Percentiles rank a stretch among this genome's conserved stretches.
Evolutionary conservation across 2,113 vertebrate genomes (phyloP).

Genomic region (Riparia riparia): DNA sequence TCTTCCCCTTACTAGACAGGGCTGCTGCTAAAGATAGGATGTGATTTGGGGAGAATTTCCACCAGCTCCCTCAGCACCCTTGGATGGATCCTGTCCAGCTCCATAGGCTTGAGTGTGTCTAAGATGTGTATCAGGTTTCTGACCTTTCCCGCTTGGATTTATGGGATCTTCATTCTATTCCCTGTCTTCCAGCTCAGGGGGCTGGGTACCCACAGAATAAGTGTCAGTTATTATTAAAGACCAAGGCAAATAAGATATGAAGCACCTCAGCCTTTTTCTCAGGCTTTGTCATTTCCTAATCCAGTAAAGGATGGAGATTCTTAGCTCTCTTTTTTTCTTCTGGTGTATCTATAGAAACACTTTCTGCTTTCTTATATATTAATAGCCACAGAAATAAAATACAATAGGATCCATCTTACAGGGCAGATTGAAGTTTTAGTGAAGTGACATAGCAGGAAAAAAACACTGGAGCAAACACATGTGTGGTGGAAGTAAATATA

Average conservation of each 20-base stretch:
- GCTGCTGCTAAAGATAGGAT: not conserved
- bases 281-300: not conserved
- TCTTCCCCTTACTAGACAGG: not conserved
- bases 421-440: not conserved
- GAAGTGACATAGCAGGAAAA: not conserved
- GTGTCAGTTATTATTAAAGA: not conserved
- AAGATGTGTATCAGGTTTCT: not conserved
- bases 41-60: not conserved
- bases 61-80: not conserved
- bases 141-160: not conserved
- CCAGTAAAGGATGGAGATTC: not conserved
- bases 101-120: not conserved
- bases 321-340: not conserved
- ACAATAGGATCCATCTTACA: not conserved
- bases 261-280: not conserved
- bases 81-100: not conserved
- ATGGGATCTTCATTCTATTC: not conserved
- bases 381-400: not conserved
- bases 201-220: not conserved
- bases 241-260: not conserved
- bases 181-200: not conserved
- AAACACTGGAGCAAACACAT: fast-evolving
- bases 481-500: not conserved
- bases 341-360: not conserved
- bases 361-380: not conserved